Percentiles rank a stretch among this genome's conserved stretches.
These are phyloP conservation scores for Aplidium turbinatum DNA, from an alignment of 23 tunicate genomes.

Conservation along the genomic window DNA sequence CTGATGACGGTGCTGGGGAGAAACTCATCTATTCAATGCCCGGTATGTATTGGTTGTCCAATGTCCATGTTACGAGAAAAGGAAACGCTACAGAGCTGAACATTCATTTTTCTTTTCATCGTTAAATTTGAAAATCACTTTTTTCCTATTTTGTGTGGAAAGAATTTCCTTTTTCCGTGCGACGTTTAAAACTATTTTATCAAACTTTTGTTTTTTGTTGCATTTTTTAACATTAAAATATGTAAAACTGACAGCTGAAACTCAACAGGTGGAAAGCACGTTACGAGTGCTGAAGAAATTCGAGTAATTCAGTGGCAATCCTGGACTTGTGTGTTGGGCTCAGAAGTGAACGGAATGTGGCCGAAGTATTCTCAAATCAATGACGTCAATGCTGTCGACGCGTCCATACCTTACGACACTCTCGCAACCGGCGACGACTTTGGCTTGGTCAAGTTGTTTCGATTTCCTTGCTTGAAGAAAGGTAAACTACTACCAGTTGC, in stretches of 20 bases:
- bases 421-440: conserved; percentile 96
- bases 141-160: too few species aligned
- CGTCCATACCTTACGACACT: conserved; percentile 43
- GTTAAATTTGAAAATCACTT: too few species aligned
- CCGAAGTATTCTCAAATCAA: conserved; percentile 97
- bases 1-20: conserved; percentile 99
- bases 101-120: too few species aligned
- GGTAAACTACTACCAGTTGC: too few species aligned
- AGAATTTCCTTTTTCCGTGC: too few species aligned
- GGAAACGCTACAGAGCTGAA: too few species aligned
- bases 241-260: too few species aligned
- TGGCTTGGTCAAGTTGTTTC: conserved; percentile 93
- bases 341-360: conserved; percentile 95
- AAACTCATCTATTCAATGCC: conserved; percentile 93
- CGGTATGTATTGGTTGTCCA: too few species aligned
- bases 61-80: too few species aligned
- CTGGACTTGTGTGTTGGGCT: conserved; percentile 91
- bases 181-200: too few species aligned
- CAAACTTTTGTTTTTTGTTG: too few species aligned
- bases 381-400: conserved; percentile 94
- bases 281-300: conserved; percentile 76
- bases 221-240: too few species aligned
- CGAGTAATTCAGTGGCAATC: conserved; percentile 82
- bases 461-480: conserved; percentile 83
- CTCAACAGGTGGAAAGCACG: conserved; percentile 66